A percentile compares a stretch with the other conserved stretches of the same genome.
Conservation (phyloP, 2,888 invertebrate species). For the Argynnis bischoffii region DNA sequence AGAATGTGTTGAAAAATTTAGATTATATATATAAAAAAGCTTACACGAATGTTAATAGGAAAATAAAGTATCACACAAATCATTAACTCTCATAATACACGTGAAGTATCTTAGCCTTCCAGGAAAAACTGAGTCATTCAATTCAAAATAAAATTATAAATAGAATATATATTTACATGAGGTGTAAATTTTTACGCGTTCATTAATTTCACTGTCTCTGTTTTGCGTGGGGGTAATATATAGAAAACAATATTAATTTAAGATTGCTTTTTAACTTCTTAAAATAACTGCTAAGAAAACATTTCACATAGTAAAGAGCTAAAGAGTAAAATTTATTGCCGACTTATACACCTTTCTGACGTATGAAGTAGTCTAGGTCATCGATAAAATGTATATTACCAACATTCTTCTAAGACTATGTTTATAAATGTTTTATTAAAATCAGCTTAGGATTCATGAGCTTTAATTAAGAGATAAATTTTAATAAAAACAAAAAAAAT, state of each 20-base stretch:
- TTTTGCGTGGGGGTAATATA: constrained; percentile 21
- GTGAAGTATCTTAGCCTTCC: constrained; percentile 26
- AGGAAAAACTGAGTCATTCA: constrained; percentile 30
- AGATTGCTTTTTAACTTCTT: constrained; percentile 20
- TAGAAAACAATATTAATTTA: constrained; percentile 22
- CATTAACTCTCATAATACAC: constrained; percentile 17
- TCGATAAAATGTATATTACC: background rate
- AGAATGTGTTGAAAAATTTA: too few relatives aligned
- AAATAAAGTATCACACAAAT: background rate
- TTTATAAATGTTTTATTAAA: too few relatives aligned
- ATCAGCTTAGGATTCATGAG: too few relatives aligned
- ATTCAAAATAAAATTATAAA: constrained; percentile 21
- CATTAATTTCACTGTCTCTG: constrained; percentile 28
- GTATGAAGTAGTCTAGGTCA: constrained; percentile 5
- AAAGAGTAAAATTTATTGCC: constrained; percentile 11
- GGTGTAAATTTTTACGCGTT: constrained; percentile 19
- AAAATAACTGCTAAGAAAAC: constrained; percentile 6
- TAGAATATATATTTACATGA: constrained; percentile 26
- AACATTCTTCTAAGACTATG: background rate
- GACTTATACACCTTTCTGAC: constrained; percentile 7
- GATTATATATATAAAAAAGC: too few relatives aligned
- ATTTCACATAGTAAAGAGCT: constrained; percentile 10
- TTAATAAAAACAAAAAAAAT: too few relatives aligned
- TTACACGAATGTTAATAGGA: background rate
- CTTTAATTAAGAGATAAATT: too few relatives aligned